Evolutionary conservation across 2,888 invertebrate species (phyloP).

Genomic region (Lacanobia oleracea): DNA sequence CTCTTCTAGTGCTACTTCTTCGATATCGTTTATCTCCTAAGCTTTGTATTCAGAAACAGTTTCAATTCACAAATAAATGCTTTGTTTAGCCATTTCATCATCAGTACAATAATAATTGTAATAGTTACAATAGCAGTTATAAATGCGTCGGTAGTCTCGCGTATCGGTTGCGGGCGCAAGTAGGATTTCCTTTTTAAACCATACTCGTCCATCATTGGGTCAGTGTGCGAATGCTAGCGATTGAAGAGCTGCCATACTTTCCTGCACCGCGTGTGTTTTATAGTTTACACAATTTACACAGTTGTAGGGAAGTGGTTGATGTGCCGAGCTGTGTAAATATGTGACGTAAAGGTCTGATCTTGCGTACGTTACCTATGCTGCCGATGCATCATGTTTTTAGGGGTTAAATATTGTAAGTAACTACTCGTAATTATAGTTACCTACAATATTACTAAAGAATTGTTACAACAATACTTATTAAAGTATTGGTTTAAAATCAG

Average conservation of each 20-base stretch:
- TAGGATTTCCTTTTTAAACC: constrained; percentile 90
- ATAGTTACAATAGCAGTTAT: constrained; percentile 75
- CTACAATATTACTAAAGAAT: too few species aligned
- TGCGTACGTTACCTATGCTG: neutral
- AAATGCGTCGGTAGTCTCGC: constrained; percentile 78
- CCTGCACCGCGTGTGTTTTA: constrained; percentile 30
- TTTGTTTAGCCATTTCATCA: neutral
- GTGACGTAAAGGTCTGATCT: neutral
- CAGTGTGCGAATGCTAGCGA: constrained; percentile 82
- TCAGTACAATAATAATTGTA: constrained; percentile 38
- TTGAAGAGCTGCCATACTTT: constrained; percentile 68
- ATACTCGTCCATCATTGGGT: constrained; percentile 85
- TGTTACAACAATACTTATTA: too few species aligned
- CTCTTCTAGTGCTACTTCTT: neutral
- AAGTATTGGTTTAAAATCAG: neutral
- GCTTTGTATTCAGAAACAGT: neutral
- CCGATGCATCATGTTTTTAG: neutral
- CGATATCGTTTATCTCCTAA: too few species aligned
- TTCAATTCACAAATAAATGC: neutral
- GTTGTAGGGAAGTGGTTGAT: constrained; percentile 2
- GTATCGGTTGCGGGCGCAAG: constrained; percentile 85
- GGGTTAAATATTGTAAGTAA: neutral
- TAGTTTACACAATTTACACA: constrained; percentile 2
- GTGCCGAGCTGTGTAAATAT: constrained; percentile 12
- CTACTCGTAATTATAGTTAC: too few species aligned